These are phyloP conservation scores for Heliconius himera DNA, from an alignment of 1,140 invertebrate genomes.

Conservation along the genomic window DNA sequence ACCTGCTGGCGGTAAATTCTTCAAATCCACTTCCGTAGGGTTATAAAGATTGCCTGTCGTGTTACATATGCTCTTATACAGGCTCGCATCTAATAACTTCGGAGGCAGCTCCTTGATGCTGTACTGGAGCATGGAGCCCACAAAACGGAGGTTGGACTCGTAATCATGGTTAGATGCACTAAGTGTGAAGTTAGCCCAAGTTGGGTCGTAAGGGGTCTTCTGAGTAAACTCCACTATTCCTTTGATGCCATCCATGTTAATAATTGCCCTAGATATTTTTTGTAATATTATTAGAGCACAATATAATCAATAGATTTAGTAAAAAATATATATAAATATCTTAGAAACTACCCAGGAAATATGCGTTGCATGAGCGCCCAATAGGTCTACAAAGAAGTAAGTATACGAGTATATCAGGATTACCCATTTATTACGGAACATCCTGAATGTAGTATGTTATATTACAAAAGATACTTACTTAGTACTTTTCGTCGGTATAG, in stretches of 20 bases:
- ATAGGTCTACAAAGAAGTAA: too few relatives aligned
- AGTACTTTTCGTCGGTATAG: constrained; percentile 83
- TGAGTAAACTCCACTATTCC: constrained; percentile 92
- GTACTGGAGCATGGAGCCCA: constrained; percentile 82
- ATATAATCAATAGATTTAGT: too few relatives aligned
- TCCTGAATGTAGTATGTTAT: too few relatives aligned
- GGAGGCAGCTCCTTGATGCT: constrained; percentile 87
- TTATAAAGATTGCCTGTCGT: constrained; percentile 87
- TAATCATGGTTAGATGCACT: constrained; percentile 83
- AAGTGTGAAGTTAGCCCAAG: constrained; percentile 89
- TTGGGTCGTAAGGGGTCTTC: constrained; percentile 91
- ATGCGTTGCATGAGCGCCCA: too few relatives aligned
- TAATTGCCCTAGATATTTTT: constrained; percentile 83
- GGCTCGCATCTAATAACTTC: constrained; percentile 78
- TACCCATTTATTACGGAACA: too few relatives aligned
- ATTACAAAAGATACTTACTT: constrained; percentile 83
- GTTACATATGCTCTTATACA: constrained; percentile 81
- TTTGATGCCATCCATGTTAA: constrained; percentile 91
- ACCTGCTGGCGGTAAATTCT: constrained; percentile 85
- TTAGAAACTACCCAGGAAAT: too few relatives aligned
- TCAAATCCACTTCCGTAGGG: constrained; percentile 83
- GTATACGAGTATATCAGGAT: too few relatives aligned
- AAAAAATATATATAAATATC: too few relatives aligned
- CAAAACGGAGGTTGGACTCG: constrained; percentile 85
- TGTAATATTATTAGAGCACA: background rate